phyloP scores from a whole-genome alignment of 2,113 vertebrate genomes.

The Thryonomys swinderianus region DNA sequence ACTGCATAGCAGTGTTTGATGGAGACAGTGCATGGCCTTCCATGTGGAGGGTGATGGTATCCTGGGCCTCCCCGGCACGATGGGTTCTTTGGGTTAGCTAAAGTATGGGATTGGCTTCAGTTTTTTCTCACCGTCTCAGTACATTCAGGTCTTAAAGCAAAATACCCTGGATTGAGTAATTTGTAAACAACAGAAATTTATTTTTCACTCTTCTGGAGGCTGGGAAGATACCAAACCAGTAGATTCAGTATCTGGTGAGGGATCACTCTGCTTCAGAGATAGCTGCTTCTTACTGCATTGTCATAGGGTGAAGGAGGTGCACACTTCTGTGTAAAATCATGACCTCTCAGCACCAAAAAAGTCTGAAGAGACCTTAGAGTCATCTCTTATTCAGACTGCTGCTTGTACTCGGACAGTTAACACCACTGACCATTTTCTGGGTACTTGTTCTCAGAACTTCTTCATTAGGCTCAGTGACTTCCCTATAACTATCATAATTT shows the following conservation, averaged over 20 bases:
- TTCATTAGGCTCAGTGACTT: neutral
- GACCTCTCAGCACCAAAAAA: neutral
- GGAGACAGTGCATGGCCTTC: neutral
- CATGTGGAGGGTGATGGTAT: neutral
- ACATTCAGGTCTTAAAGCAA: neutral
- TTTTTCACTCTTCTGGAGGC: neutral
- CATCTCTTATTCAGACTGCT: neutral
- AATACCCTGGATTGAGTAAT: neutral
- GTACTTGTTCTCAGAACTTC: neutral
- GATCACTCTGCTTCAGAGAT: neutral
- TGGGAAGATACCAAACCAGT: neutral
- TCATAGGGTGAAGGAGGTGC: neutral
- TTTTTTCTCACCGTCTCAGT: neutral
- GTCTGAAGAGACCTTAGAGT: neutral
- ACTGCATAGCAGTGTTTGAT: neutral
- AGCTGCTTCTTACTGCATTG: neutral
- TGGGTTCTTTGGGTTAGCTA: neutral
- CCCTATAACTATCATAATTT: neutral
- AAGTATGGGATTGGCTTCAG: neutral
- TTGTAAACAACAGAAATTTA: neutral
- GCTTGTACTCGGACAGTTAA: neutral
- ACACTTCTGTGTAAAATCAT: neutral
- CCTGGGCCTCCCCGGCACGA: neutral
- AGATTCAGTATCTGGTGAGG: neutral
- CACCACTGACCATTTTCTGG: neutral